phyloP scores from a whole-genome alignment of 2,797 vertebrate species.

The Hyperoplus lanceolatus region DNA sequence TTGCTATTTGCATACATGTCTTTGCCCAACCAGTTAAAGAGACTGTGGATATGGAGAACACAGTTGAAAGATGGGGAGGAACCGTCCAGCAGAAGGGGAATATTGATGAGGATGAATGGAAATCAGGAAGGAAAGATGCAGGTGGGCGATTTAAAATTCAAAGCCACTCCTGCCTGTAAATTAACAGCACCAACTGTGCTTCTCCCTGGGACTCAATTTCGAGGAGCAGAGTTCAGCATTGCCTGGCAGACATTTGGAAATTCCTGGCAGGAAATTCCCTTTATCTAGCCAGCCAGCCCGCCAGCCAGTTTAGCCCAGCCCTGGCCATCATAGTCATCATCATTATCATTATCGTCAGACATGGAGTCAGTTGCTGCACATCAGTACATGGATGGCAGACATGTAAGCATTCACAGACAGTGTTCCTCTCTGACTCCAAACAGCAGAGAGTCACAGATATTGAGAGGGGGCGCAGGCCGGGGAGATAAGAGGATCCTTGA shows the following conservation, averaged over 20 bases:
- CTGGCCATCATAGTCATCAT: slow-evolving; percentile 67
- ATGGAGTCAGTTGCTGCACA: slow-evolving; percentile 60
- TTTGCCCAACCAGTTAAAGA: not conserved
- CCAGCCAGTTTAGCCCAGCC: slow-evolving; percentile 57
- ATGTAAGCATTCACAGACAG: slow-evolving; percentile 51
- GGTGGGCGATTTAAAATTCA: slow-evolving; percentile 29
- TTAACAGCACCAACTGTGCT: slow-evolving; percentile 54
- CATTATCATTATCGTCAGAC: slow-evolving; percentile 74
- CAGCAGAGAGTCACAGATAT: slow-evolving; percentile 60
- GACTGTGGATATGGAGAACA: slow-evolving; percentile 6
- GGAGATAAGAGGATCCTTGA: slow-evolving; percentile 70
- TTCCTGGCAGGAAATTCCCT: slow-evolving; percentile 76
- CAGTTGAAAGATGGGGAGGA: not conserved
- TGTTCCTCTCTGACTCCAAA: slow-evolving; percentile 58
- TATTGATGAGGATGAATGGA: slow-evolving; percentile 15
- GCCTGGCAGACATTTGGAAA: slow-evolving; percentile 73
- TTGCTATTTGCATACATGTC: not conserved
- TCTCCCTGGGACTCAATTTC: slow-evolving; percentile 57
- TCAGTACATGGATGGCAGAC: slow-evolving; percentile 50
- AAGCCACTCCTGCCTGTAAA: slow-evolving; percentile 48
- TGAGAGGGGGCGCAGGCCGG: slow-evolving; percentile 44
- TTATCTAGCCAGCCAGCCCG: slow-evolving; percentile 63
- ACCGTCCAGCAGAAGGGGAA: slow-evolving; percentile 16
- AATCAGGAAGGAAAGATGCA: slow-evolving; percentile 41
- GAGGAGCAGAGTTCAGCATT: slow-evolving; percentile 52